Evolutionary conservation across 2,797 vertebrate genomes (phyloP), one percentile per base, ranked within the genome.

Genomic region (Chrysocyon brachyurus): DNA sequence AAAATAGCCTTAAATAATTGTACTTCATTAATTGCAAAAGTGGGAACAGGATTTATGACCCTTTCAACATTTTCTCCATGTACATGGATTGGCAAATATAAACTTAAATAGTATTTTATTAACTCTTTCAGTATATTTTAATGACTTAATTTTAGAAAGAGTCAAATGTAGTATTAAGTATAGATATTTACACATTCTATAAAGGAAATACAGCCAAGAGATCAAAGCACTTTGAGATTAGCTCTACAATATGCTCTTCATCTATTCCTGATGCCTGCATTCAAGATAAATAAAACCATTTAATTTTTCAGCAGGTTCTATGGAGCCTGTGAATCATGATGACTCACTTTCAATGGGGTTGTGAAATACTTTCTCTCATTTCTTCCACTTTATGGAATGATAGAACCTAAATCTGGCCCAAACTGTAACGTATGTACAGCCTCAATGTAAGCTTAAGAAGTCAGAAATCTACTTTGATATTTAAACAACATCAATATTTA

Each of bases 401-500:
- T 1, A 68, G 15, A 59, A 46, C 7, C 40, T 63, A 92, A 93
- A 79, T 79, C 19, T 59, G 63, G 36, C 19, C 19, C 16, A 73
- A 96, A 79, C 7, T n/a, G n/a, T 72, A 77, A 94, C 19, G 46
- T 6, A 36, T 14, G 5, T 49, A 16, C 33, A 95, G 28, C 6
- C 6, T 78, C 87, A 36, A n/a, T 70, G 94, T 12, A 40, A 26
- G 87, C 21, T 28, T 61, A 79, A 46, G 11, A 89, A 83, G 6
- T 70, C 15, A 94, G 36, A 94, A 79, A 89, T 85, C 24, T 83
- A 49, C 26, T 54, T n/a, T 90, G 52, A 81, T 64, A 87, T 89
- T 91, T 87, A 96, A 87, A 70, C 4, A 87, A n/a, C 9, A 56
- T 40, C 31, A 26, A 0, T 49, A 77, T 66, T 40, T 21, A 86